Evolutionary conservation across 2,888 invertebrate genomes (phyloP).

Genomic region (Anorthoa munda): DNA sequence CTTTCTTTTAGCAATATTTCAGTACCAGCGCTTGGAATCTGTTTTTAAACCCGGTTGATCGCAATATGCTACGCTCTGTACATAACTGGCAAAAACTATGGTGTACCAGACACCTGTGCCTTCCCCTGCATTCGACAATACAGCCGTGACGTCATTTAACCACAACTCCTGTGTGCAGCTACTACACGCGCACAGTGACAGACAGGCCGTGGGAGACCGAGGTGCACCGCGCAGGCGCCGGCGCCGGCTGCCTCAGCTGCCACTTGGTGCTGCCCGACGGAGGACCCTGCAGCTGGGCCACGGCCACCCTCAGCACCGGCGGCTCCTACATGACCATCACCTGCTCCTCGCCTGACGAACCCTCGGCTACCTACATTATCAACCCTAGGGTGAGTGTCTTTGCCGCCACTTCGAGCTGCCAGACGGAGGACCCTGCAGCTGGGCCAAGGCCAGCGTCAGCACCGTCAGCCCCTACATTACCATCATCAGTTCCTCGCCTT

Average conservation of each 20-base stretch:
- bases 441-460: slow-evolving; percentile 92
- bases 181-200: slow-evolving; percentile 93
- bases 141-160: background rate
- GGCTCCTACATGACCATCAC: slow-evolving; percentile 93
- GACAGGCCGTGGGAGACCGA: slow-evolving; percentile 93
- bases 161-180: slow-evolving; percentile 87
- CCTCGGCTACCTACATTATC: slow-evolving; percentile 89
- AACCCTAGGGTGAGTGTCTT: slow-evolving; percentile 91
- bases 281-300: slow-evolving; percentile 91
- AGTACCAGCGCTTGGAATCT: background rate
- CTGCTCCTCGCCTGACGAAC: slow-evolving; percentile 94
- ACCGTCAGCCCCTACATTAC: slow-evolving; percentile 92
- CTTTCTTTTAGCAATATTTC: background rate
- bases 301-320: slow-evolving; percentile 91
- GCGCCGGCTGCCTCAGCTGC: slow-evolving; percentile 93
- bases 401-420: slow-evolving; percentile 92
- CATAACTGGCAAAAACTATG: background rate
- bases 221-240: slow-evolving; percentile 91
- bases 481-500: slow-evolving; percentile 93
- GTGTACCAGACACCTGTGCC: background rate
- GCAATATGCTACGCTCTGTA: background rate
- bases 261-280: slow-evolving; percentile 90
- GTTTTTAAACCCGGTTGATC: background rate
- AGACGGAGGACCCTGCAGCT: slow-evolving; percentile 91
- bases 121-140: background rate